Conservation (phyloP, 2,888 invertebrate genomes). For the Gandaritis pyraliata region DNA sequence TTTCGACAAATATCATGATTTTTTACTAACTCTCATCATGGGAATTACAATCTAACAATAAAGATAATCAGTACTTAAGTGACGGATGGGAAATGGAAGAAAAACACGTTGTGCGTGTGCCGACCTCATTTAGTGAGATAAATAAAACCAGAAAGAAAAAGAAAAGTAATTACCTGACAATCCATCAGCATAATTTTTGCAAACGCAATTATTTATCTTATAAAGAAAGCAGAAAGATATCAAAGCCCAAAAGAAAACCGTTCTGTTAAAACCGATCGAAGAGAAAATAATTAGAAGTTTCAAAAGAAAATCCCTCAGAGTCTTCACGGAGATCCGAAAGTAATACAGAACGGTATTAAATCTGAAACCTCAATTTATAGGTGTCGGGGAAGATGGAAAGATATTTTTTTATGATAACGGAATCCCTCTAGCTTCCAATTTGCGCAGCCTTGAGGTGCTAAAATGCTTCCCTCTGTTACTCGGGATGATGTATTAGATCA, state of each 20-base stretch:
- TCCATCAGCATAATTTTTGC: too few species aligned
- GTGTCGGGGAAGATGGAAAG: conserved; percentile 38
- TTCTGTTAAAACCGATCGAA: background rate
- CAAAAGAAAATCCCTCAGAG: background rate
- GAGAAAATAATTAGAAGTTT: conserved; percentile 1
- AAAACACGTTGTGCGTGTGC: too few species aligned
- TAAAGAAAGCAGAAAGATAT: too few species aligned
- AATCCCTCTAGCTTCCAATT: conserved; percentile 36
- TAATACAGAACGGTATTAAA: conserved; percentile 36
- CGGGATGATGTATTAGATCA: conserved; percentile 26
- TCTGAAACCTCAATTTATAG: conserved; percentile 39
- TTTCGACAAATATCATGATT: too few species aligned
- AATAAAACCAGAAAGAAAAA: too few species aligned
- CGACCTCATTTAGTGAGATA: too few species aligned
- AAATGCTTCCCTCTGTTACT: conserved; percentile 24
- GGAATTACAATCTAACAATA: too few species aligned
- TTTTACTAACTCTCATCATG: too few species aligned
- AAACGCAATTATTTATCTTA: too few species aligned
- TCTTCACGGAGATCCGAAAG: conserved; percentile 26
- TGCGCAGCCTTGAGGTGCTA: conserved; percentile 33
- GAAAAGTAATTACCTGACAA: too few species aligned
- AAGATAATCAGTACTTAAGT: too few species aligned
- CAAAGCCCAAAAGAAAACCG: background rate
- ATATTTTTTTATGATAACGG: conserved; percentile 43
- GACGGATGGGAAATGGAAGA: too few species aligned